These are phyloP conservation scores for Tachysurus vachellii DNA, from an alignment of 2,113 vertebrate genomes.

Conservation along the genomic window DNA sequence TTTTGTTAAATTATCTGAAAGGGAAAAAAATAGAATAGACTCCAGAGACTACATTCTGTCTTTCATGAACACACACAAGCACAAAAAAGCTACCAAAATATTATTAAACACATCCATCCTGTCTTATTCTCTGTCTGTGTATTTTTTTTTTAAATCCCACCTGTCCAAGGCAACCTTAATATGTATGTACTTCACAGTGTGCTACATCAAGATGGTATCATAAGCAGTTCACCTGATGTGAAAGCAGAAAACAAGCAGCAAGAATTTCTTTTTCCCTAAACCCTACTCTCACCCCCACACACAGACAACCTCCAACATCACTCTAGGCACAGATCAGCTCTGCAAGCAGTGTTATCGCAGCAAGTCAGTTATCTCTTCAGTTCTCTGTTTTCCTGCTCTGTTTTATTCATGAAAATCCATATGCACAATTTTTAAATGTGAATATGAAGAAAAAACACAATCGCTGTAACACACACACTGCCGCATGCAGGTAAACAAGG, in stretches of 20 bases:
- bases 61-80: neutral
- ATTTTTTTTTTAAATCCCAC: slow-evolving; percentile 25
- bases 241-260: slow-evolving; percentile 15
- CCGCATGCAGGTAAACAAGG: slow-evolving; percentile 30
- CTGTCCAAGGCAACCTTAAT: slow-evolving; percentile 30
- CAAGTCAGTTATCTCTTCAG: slow-evolving; percentile 52
- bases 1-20: neutral
- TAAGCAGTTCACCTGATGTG: slow-evolving; percentile 8
- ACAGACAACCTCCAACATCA: slow-evolving; percentile 29
- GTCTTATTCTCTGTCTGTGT: neutral
- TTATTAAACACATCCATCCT: neutral
- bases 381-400: slow-evolving; percentile 23
- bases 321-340: slow-evolving; percentile 42
- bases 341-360: slow-evolving; percentile 44
- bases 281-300: slow-evolving; percentile 6
- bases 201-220: slow-evolving; percentile 30
- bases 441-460: slow-evolving; percentile 20
- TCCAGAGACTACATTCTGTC: neutral
- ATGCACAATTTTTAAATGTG: neutral
- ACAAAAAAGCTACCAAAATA: neutral
- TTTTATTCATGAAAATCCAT: neutral
- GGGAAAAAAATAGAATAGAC: neutral
- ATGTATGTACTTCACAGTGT: slow-evolving; percentile 9
- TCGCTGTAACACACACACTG: slow-evolving; percentile 41
- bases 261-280: slow-evolving; percentile 20